These are phyloP conservation scores for Drosophila nannoptera DNA, from an alignment of 1,140 invertebrate species.

Conservation along the genomic window DNA sequence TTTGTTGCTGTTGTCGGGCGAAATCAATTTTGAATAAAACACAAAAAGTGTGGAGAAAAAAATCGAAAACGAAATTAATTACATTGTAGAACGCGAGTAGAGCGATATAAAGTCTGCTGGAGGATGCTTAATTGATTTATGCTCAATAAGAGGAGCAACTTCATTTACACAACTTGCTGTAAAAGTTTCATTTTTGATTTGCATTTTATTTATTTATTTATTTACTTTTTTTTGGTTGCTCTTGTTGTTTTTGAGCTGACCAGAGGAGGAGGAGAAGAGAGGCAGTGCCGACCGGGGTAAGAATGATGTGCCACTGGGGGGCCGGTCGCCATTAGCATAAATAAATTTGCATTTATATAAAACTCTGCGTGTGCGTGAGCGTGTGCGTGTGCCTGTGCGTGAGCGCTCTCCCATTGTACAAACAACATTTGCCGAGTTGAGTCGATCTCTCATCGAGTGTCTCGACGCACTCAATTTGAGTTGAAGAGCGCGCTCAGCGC, in stretches of 20 bases:
- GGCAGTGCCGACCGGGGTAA: too few species aligned
- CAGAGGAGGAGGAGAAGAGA: not conserved
- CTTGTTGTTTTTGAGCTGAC: conserved; percentile 17
- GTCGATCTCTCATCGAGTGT: not conserved
- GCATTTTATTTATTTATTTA: not conserved
- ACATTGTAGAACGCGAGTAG: conserved; percentile 18
- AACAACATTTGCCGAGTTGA: not conserved
- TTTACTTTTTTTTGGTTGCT: not conserved
- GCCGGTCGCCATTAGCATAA: conserved; percentile 35
- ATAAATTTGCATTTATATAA: conserved; percentile 38
- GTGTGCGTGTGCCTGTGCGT: conserved; percentile 1
- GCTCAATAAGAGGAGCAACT: conserved; percentile 52
- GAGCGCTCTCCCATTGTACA: not conserved
- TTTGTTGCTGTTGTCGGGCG: too few species aligned
- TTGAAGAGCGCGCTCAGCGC: not conserved
- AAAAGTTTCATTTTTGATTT: conserved; percentile 29
- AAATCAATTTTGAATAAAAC: conserved; percentile 1
- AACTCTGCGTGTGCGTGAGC: conserved; percentile 12
- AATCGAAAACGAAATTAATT: conserved; percentile 52
- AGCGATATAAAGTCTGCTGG: conserved; percentile 43
- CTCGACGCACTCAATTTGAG: not conserved
- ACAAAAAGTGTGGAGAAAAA: conserved; percentile 26
- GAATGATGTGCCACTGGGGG: not conserved
- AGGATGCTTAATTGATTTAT: conserved; percentile 72
- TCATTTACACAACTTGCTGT: conserved; percentile 48